Evolutionary conservation across 2,888 invertebrate species (phyloP).

Genomic region (Platycnemis pennipes): DNA sequence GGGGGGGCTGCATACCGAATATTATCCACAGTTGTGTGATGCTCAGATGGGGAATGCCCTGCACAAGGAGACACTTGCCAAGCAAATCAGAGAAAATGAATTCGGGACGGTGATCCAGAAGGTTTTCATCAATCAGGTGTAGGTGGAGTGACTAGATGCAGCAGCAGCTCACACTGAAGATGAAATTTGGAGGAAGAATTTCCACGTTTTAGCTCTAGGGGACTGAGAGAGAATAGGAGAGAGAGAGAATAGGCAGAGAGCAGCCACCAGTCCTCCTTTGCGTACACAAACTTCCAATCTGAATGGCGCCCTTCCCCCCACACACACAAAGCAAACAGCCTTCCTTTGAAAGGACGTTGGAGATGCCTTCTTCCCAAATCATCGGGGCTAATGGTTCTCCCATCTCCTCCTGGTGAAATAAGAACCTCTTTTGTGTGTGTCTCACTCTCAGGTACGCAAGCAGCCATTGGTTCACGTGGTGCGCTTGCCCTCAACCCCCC

Average conservation of each 20-base stretch:
- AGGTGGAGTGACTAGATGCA: neutral
- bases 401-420: neutral
- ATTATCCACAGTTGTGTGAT: neutral
- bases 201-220: neutral
- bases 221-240: neutral
- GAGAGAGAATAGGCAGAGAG: neutral
- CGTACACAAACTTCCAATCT: neutral
- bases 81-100: neutral
- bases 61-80: neutral
- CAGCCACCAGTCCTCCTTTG: neutral
- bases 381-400: too few relatives aligned
- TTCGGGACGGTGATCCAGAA: neutral
- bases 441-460: conserved; percentile 18
- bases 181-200: neutral
- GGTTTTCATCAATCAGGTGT: neutral
- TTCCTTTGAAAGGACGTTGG: neutral
- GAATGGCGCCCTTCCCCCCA: neutral
- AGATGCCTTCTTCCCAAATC: neutral
- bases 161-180: neutral
- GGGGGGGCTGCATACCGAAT: neutral
- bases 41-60: neutral
- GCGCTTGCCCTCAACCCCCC: neutral
- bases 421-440: neutral
- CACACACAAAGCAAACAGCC: neutral
- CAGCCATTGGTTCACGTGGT: neutral